A percentile compares a stretch with the other conserved stretches of the same genome.
These are phyloP conservation scores for Brachypteracias leptosomus DNA, from an alignment of 2,113 vertebrate genomes.

Conservation along the genomic window DNA sequence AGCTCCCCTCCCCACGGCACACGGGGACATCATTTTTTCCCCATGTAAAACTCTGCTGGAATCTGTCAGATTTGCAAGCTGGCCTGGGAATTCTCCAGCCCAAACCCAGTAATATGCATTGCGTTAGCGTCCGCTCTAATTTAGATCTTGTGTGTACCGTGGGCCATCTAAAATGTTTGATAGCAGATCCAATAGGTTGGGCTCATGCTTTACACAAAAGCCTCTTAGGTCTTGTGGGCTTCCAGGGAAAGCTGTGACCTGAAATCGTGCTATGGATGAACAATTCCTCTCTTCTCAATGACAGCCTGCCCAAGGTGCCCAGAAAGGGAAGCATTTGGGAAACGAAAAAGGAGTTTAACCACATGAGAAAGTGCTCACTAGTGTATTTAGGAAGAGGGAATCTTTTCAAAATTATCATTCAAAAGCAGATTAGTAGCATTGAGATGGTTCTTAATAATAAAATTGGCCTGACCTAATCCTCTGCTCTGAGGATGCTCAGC, in stretches of 20 bases:
- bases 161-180: not conserved
- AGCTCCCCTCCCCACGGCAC: not conserved
- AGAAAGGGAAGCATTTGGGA: not conserved
- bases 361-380: not conserved
- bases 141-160: constrained; percentile 62
- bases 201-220: not conserved
- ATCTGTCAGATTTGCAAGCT: constrained; percentile 54
- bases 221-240: not conserved
- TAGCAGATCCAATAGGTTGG: not conserved
- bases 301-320: not conserved
- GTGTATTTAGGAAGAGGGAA: not conserved
- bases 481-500: not conserved
- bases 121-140: constrained; percentile 72
- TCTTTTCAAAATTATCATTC: not conserved
- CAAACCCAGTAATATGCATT: constrained; percentile 40
- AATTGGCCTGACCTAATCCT: not conserved
- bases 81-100: constrained; percentile 44
- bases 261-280: not conserved
- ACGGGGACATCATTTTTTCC: not conserved
- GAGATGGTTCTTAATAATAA: not conserved
- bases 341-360: not conserved
- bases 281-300: not conserved
- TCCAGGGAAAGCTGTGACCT: not conserved
- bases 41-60: constrained; percentile 19
- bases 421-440: not conserved